Conservation (phyloP, 53 echinoderm and acorn worm species). For the Henricia sp. region DNA sequence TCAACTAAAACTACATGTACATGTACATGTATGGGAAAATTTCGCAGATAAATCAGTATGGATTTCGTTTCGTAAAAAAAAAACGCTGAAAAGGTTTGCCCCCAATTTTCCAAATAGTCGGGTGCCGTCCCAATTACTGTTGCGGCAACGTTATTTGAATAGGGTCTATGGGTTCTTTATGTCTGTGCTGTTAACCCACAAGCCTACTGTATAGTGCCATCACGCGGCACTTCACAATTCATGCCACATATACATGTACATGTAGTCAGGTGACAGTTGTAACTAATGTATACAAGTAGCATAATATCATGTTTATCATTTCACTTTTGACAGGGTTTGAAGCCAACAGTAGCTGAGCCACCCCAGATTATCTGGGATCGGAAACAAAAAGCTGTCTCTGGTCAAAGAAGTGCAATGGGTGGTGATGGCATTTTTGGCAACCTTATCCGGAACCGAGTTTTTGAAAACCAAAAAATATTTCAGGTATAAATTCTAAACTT, state of each 20-base stretch:
- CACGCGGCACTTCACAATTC: not conserved
- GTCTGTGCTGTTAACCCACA: not conserved
- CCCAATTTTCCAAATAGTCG: no score
- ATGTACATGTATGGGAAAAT: no score
- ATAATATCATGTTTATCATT: not conserved
- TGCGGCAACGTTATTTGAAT: no score
- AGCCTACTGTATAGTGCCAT: not conserved
- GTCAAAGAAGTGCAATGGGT: slow-evolving; percentile 45
- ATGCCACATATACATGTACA: not conserved
- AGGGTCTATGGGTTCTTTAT: no score
- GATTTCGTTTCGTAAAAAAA: no score
- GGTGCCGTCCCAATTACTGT: no score
- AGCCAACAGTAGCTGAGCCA: slow-evolving; percentile 24
- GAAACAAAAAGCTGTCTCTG: not conserved
- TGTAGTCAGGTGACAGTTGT: not conserved
- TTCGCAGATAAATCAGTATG: no score
- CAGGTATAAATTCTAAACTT: no score
- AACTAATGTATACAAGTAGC: not conserved
- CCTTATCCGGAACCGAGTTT: slow-evolving; percentile 68
- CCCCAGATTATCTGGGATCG: slow-evolving; percentile 14
- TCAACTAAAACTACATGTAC: no score
- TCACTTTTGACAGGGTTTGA: slow-evolving; percentile 7
- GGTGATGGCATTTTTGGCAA: slow-evolving; percentile 59
- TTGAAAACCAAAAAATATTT: slow-evolving; percentile 68
- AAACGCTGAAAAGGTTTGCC: not conserved